Evolutionary conservation across 2,113 vertebrate species (phyloP).

Genomic region (Rhodinocichla rosea): DNA sequence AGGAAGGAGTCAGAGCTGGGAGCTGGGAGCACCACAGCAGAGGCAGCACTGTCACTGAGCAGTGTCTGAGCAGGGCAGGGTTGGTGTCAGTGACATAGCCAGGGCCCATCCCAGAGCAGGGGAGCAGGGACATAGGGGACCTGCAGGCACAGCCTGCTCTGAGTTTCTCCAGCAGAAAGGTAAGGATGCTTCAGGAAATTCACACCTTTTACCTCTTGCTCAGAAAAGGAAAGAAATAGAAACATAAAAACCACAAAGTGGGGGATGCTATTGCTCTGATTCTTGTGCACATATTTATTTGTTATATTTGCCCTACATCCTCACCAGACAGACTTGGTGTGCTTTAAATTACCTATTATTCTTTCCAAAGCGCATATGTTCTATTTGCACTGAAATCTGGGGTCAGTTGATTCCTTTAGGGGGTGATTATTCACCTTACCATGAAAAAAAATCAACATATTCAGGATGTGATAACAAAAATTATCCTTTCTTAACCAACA

Average conservation of each 20-base stretch:
- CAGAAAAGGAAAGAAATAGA: not conserved
- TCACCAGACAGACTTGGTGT: not conserved
- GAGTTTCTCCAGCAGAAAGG: not conserved
- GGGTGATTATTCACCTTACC: not conserved
- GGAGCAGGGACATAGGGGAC: not conserved
- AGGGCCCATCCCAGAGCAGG: not conserved
- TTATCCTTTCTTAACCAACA: not conserved
- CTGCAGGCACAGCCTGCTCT: not conserved
- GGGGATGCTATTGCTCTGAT: not conserved
- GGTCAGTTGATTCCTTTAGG: not conserved
- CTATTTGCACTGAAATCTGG: not conserved
- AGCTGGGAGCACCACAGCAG: not conserved
- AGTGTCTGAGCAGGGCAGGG: not conserved
- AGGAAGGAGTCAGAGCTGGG: not conserved
- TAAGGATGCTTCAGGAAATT: not conserved
- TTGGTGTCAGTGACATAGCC: rapidly evolving
- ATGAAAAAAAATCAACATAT: not conserved
- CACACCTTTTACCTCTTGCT: not conserved
- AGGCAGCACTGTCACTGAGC: rapidly evolving
- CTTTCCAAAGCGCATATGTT: rapidly evolving
- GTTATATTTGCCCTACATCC: not conserved
- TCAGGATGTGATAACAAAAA: not conserved
- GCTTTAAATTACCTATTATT: not conserved
- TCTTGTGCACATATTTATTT: not conserved
- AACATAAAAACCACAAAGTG: not conserved